Conservation (phyloP, 2,888 invertebrate genomes). For the Physocephala rufipes region DNA sequence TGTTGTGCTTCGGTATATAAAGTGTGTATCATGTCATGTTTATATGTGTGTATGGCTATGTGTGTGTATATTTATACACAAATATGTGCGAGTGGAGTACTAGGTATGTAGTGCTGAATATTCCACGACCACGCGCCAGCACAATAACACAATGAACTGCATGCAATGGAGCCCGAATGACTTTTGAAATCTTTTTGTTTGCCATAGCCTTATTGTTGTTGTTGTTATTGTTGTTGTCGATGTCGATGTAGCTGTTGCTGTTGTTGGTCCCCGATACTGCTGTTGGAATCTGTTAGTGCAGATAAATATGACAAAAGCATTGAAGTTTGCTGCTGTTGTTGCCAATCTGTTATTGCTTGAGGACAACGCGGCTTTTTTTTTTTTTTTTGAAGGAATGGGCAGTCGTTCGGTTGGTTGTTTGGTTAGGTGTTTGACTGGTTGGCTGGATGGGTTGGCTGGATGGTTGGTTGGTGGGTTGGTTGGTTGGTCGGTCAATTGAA, state of each 20-base stretch:
- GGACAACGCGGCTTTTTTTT: too few species aligned
- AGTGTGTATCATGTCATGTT: too few species aligned
- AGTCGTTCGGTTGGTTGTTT: not conserved
- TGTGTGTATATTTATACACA: not conserved
- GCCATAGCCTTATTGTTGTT: not conserved
- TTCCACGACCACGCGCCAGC: slow-evolving; percentile 45
- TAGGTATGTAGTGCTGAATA: slow-evolving; percentile 55
- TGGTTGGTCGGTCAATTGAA: slow-evolving; percentile 7
- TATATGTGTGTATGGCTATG: slow-evolving; percentile 21
- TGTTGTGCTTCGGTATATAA: too few species aligned
- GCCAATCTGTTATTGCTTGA: slow-evolving; percentile 9
- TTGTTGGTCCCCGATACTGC: not conserved
- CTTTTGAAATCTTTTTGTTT: slow-evolving; percentile 9
- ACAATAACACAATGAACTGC: slow-evolving; percentile 61
- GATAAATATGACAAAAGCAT: slow-evolving; percentile 4
- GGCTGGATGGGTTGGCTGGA: not conserved
- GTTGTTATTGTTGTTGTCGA: slow-evolving; percentile 1
- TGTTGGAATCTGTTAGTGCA: not conserved
- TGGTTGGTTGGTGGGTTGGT: slow-evolving; percentile 15
- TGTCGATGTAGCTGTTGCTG: slow-evolving; percentile 13
- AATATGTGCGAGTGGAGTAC: slow-evolving; percentile 28
- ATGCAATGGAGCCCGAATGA: slow-evolving; percentile 43
- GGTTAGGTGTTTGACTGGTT: not conserved
- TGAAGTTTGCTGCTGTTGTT: slow-evolving; percentile 12
- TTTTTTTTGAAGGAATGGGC: not conserved